A percentile compares a stretch with the other conserved stretches of the same genome.
These are phyloP conservation scores for Bovichtus variegatus DNA, from an alignment of 2,797 vertebrate genomes.

Conservation along the genomic window DNA sequence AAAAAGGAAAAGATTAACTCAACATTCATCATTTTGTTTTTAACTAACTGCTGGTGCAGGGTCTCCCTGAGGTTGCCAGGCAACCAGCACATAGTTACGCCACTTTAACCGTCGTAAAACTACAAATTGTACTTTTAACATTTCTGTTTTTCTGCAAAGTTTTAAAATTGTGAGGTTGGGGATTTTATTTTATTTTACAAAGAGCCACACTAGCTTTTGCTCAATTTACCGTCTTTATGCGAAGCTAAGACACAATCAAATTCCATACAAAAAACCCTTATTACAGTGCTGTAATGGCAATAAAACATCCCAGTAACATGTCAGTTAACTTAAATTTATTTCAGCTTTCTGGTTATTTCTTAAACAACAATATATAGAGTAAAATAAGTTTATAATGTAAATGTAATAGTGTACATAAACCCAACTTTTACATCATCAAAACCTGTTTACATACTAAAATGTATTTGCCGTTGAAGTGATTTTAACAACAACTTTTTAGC, in stretches of 20 bases:
- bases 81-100: background rate
- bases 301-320: background rate
- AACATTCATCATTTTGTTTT: background rate
- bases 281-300: background rate
- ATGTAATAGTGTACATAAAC: background rate
- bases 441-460: background rate
- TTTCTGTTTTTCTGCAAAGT: background rate
- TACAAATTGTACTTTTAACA: background rate
- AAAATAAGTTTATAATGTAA: too few relatives aligned
- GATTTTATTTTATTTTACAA: too few relatives aligned
- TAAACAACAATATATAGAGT: too few relatives aligned
- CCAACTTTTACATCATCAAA: background rate
- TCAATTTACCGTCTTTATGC: too few relatives aligned
- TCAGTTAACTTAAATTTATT: background rate
- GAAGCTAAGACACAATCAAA: background rate
- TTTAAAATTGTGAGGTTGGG: background rate
- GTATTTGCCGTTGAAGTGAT: too few relatives aligned
- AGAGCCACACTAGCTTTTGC: too few relatives aligned
- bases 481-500: too few relatives aligned
- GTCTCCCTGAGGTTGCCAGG: background rate
- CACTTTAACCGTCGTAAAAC: background rate
- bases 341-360: background rate
- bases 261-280: background rate
- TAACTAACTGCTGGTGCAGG: background rate
- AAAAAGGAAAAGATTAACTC: too few relatives aligned